Evolutionary conservation across 2,888 invertebrate genomes (phyloP).

Genomic region (Boloria selene): DNA sequence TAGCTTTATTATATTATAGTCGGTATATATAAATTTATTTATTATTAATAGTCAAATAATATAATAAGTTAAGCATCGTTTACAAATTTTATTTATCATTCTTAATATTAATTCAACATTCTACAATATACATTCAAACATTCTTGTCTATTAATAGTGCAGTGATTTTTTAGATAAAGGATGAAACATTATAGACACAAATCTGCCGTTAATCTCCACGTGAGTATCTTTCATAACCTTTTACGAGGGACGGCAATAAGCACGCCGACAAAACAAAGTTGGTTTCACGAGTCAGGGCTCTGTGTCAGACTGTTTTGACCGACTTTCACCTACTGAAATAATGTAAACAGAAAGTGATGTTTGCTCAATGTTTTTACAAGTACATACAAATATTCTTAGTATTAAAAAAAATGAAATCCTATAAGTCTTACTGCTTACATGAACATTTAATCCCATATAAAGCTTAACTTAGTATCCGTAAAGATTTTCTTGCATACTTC

Average conservation of each 20-base stretch:
- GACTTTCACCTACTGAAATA: slow-evolving; percentile 8
- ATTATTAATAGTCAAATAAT: no score
- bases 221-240: slow-evolving; percentile 70
- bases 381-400: no score
- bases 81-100: no score
- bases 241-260: slow-evolving; percentile 62
- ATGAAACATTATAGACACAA: slow-evolving; percentile 51
- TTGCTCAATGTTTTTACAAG: not conserved
- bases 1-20: no score
- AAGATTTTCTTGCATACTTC: no score
- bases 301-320: slow-evolving; percentile 15
- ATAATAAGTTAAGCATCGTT: no score
- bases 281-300: slow-evolving; percentile 39
- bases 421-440: no score
- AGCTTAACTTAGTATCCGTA: no score
- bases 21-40: no score
- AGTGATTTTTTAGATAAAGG: slow-evolving; percentile 6
- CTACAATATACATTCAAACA: not conserved
- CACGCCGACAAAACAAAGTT: slow-evolving; percentile 57
- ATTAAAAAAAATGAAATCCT: no score
- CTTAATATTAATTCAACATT: no score
- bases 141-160: not conserved
- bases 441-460: no score
- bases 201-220: slow-evolving; percentile 53
- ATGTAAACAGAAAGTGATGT: not conserved